A percentile compares a stretch with the other conserved stretches of the same genome.
phyloP scores from a whole-genome alignment of 1,140 invertebrate genomes.

The Eumaeus atala region DNA sequence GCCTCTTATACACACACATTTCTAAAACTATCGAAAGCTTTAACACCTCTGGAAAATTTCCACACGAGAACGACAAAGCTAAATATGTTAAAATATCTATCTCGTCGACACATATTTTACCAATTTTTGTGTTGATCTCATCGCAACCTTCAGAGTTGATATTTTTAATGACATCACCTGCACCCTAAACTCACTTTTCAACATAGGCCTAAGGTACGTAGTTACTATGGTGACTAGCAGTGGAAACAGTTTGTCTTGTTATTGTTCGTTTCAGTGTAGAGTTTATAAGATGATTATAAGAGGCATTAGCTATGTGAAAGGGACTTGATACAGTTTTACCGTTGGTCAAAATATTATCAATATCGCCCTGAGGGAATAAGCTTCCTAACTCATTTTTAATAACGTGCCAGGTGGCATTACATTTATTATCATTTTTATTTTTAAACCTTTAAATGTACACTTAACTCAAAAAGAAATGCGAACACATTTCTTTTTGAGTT shows the following conservation, averaged over 20 bases:
- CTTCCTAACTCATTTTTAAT: constrained; percentile 6
- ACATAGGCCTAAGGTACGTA: neutral
- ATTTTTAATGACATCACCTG: neutral
- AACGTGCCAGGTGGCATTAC: neutral
- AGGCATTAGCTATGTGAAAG: neutral
- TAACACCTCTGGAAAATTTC: too few species aligned
- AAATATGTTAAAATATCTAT: neutral
- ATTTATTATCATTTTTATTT: constrained; percentile 6
- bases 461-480: too few species aligned
- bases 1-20: too few species aligned
- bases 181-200: neutral
- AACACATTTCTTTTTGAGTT: too few species aligned
- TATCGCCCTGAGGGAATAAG: too few species aligned
- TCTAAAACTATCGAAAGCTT: too few species aligned
- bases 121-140: neutral
- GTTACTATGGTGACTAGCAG: too few species aligned
- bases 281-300: constrained; percentile 1
- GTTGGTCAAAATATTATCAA: neutral
- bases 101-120: neutral
- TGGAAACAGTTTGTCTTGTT: neutral
- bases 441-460: constrained; percentile 5
- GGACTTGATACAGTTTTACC: neutral
- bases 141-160: neutral
- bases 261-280: too few species aligned
- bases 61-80: too few species aligned